Conservation (phyloP, 2,797 vertebrate genomes). For the Cyclopterus lumpus region DNA sequence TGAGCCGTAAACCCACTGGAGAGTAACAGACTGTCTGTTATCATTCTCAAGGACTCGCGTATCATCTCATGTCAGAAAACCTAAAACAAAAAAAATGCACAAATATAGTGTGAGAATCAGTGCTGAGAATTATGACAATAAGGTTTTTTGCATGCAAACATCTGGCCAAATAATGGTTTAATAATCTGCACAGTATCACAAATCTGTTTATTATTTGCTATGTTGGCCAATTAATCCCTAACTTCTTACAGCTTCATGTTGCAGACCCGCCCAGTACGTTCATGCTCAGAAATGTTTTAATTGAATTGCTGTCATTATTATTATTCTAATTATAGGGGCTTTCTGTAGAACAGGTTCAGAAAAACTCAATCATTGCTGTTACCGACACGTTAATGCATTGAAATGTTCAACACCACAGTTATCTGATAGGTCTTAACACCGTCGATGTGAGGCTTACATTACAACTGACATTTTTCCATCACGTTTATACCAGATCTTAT, state of each 20-base stretch:
- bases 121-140: background rate
- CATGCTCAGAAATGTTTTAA: background rate
- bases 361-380: background rate
- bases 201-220: background rate
- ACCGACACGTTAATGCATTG: background rate
- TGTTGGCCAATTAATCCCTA: background rate
- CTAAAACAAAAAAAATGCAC: constrained; percentile 46
- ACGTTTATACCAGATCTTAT: background rate
- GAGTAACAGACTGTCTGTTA: constrained; percentile 2
- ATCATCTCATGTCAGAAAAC: constrained; percentile 38
- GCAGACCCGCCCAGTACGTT: background rate
- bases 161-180: background rate
- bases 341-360: background rate
- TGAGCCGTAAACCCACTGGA: constrained; percentile 24
- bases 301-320: background rate
- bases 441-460: background rate
- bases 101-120: constrained; percentile 12
- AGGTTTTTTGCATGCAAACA: background rate
- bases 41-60: constrained; percentile 13
- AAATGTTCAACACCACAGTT: background rate
- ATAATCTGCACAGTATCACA: constrained; percentile 1
- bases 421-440: background rate
- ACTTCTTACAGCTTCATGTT: background rate
- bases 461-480: background rate
- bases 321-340: background rate